phyloP scores from a whole-genome alignment of 1,140 invertebrate genomes.

The Macrocentrus cingulum region DNA sequence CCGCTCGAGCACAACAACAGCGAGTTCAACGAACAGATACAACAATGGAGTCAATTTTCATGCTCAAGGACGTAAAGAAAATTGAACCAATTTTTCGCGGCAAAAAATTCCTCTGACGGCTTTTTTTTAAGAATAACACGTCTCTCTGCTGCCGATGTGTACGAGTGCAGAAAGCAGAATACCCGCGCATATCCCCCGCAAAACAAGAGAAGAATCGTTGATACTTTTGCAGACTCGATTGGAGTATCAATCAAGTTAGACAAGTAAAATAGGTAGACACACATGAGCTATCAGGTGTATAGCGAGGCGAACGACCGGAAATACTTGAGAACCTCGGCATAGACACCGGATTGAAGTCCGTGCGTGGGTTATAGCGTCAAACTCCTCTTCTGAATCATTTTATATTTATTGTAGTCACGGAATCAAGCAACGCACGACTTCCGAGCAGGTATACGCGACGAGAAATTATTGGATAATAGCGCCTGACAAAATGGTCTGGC shows the following conservation, averaged over 20 bases:
- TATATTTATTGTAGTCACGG: conserved; percentile 15
- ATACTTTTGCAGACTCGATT: not conserved
- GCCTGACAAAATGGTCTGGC: not conserved
- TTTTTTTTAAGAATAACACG: not conserved
- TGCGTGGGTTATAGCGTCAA: conserved; percentile 2
- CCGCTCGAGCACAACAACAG: not conserved
- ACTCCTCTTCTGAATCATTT: not conserved
- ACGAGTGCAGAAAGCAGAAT: conserved; percentile 6
- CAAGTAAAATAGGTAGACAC: not conserved
- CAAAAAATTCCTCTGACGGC: too few species aligned
- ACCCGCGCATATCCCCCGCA: not conserved
- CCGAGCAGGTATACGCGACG: conserved; percentile 12
- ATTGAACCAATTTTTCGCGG: conserved; percentile 7
- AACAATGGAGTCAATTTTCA: not conserved
- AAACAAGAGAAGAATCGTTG: conserved; percentile 6
- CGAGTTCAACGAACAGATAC: not conserved
- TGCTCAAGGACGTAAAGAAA: not conserved
- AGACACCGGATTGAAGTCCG: not conserved
- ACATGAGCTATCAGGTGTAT: not conserved
- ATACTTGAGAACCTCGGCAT: conserved; percentile 10
- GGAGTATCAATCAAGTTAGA: not conserved
- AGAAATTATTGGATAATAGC: conserved; percentile 14
- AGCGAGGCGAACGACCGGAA: not conserved
- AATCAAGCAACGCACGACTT: conserved; percentile 12
- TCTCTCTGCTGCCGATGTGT: not conserved